phyloP scores from a whole-genome alignment of 2,113 vertebrate species.

The Phocoena sinus region DNA sequence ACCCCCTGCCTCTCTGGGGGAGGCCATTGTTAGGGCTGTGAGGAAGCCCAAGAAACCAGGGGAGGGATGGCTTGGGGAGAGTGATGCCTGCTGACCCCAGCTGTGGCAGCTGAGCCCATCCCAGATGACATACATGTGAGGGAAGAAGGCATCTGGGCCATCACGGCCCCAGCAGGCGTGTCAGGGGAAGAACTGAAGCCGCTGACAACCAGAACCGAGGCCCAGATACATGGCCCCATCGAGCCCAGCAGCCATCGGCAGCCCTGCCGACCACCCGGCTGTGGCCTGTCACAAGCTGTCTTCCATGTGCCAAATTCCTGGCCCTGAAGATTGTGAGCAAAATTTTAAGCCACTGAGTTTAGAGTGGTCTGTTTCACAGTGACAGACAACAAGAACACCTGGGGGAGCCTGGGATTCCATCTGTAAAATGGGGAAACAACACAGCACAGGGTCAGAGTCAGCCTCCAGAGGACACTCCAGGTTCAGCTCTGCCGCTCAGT shows the following conservation, averaged over 20 bases:
- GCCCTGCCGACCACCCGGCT: too few species aligned
- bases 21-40: background rate
- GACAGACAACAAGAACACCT: background rate
- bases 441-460: background rate
- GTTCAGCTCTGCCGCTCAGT: background rate
- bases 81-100: too few species aligned
- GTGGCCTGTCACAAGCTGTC: background rate
- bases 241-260: background rate
- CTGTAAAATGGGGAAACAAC: background rate
- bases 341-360: background rate
- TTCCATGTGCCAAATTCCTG: background rate
- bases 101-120: background rate
- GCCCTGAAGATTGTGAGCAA: background rate
- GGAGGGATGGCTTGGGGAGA: background rate
- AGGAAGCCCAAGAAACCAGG: background rate
- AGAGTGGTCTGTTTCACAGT: background rate
- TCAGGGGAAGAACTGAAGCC: background rate
- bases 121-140: background rate
- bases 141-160: background rate
- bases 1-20: too few species aligned
- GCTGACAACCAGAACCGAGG: background rate
- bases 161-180: accelerated
- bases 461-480: background rate
- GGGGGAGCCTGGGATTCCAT: background rate
- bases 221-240: background rate